A percentile compares a stretch with the other conserved stretches of the same genome.
Conservation (phyloP, 2,888 invertebrate genomes). For the Bombylius discolor region DNA sequence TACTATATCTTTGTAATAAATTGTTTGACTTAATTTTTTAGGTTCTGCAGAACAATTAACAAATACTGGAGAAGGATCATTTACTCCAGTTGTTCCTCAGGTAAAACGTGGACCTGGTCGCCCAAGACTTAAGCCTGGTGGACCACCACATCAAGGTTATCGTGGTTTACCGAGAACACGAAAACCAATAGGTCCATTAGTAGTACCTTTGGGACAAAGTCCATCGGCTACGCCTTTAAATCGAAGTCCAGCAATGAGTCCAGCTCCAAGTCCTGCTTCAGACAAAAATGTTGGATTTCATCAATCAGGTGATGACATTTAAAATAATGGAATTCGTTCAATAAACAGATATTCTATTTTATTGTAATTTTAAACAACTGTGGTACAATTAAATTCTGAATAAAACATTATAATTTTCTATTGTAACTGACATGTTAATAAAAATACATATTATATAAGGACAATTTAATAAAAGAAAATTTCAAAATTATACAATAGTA, state of each 20-base stretch:
- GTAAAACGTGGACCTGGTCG: slow-evolving; percentile 53
- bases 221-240: slow-evolving; percentile 30
- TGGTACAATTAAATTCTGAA: too few species aligned
- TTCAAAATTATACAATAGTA: too few species aligned
- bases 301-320: slow-evolving; percentile 11
- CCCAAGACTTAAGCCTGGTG: slow-evolving; percentile 51
- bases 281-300: slow-evolving; percentile 18
- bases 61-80: slow-evolving; percentile 15
- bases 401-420: too few species aligned
- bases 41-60: slow-evolving; percentile 1
- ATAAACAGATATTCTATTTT: too few species aligned
- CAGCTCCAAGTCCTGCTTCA: slow-evolving; percentile 29
- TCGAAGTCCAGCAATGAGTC: slow-evolving; percentile 33
- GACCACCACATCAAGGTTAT: slow-evolving; percentile 50
- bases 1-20: too few species aligned
- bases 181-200: slow-evolving; percentile 39
- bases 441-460: too few species aligned
- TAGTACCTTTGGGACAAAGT: slow-evolving; percentile 33
- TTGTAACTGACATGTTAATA: too few species aligned
- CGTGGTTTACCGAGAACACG: slow-evolving; percentile 45
- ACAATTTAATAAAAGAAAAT: too few species aligned
- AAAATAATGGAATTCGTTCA: too few species aligned
- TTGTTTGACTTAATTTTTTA: too few species aligned
- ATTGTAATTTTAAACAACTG: too few species aligned
- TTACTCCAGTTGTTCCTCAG: slow-evolving; percentile 17